phyloP scores from a whole-genome alignment of 30 jellyfish, hydroid and myxozoan species.

The Morbakka virulenta region DNA sequence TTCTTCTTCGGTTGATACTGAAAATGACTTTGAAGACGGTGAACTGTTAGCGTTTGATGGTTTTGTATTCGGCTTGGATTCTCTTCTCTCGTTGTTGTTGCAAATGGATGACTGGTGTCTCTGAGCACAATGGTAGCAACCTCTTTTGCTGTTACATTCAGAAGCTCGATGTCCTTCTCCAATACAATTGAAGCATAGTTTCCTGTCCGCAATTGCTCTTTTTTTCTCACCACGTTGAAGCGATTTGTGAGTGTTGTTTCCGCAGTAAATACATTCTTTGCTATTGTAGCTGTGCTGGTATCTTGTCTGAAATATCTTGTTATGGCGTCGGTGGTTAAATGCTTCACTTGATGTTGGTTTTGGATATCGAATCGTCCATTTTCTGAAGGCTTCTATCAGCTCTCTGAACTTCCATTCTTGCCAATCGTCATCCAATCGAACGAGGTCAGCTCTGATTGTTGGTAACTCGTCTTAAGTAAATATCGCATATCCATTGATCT shows the following conservation, averaged over 20 bases:
- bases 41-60: conserved; percentile 7
- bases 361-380: conserved; percentile 78
- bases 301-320: not conserved
- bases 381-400: conserved; percentile 32
- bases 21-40: too few relatives aligned
- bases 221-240: too few relatives aligned
- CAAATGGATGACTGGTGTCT: conserved; percentile 46
- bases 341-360: conserved; percentile 4
- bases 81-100: too few relatives aligned
- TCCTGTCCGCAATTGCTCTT: not conserved
- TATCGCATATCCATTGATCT: conserved; percentile 24
- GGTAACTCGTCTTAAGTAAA: conserved; percentile 72
- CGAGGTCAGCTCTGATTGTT: conserved; percentile 43
- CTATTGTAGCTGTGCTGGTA: not conserved
- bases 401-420: conserved; percentile 20
- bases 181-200: not conserved
- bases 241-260: conserved; percentile 5
- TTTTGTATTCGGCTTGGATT: too few relatives aligned
- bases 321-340: not conserved
- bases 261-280: not conserved
- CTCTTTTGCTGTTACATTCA: conserved; percentile 21
- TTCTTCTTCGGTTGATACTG: conserved; percentile 17
- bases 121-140: conserved; percentile 12
- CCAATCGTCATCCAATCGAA: conserved; percentile 20
- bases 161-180: conserved; percentile 23